Percentiles rank a stretch among this genome's conserved stretches.
Conservation (phyloP, 2,797 vertebrate species). For the Gila robusta region DNA sequence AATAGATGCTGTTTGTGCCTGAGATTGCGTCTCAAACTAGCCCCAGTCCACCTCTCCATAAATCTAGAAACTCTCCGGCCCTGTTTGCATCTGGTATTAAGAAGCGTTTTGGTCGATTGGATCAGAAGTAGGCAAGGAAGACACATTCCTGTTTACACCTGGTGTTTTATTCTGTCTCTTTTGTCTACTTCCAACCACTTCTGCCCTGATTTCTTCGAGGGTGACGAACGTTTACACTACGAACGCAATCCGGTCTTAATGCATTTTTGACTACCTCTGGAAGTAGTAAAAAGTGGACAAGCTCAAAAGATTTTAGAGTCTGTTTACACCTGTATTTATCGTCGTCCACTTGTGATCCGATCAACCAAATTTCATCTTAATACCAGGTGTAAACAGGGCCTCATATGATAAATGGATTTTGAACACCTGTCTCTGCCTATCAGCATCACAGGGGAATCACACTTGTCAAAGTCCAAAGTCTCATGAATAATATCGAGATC, state of each 20-base stretch:
- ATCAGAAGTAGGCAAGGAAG: not conserved
- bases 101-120: not conserved
- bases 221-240: not conserved
- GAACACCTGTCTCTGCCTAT: not conserved
- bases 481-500: not conserved
- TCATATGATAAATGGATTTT: not conserved
- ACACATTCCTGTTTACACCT: not conserved
- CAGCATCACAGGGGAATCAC: not conserved
- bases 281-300: not conserved
- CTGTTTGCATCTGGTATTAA: not conserved
- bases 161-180: not conserved
- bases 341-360: no score
- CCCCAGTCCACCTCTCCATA: not conserved
- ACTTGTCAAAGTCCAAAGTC: not conserved
- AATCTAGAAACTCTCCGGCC: not conserved
- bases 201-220: not conserved
- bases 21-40: not conserved
- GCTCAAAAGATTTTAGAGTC: no score
- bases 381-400: no score
- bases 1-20: not conserved
- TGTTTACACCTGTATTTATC: no score
- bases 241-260: not conserved
- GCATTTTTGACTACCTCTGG: not conserved
- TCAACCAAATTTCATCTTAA: no score
- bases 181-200: not conserved